Percentiles rank a stretch among this genome's conserved stretches.
These are phyloP conservation scores for Monarcha castaneiventris DNA, from an alignment of 2,113 vertebrate genomes.

Conservation along the genomic window DNA sequence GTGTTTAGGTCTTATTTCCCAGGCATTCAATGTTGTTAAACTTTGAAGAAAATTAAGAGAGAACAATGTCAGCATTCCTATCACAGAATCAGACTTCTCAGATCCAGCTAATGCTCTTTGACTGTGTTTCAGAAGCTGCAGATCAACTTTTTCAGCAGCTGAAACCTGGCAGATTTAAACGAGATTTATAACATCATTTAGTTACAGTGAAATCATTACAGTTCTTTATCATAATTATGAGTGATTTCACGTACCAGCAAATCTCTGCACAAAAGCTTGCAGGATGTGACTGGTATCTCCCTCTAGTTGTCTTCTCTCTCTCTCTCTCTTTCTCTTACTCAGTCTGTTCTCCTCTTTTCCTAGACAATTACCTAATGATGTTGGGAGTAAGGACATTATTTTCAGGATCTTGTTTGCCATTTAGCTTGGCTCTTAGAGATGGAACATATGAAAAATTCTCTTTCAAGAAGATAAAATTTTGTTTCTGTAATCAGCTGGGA, in stretches of 20 bases:
- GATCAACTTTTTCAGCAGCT: background rate
- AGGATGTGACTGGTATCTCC: background rate
- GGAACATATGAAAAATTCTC: background rate
- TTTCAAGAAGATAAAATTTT: background rate
- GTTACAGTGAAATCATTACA: background rate
- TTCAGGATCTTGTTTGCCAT: background rate
- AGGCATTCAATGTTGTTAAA: background rate
- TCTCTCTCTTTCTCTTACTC: background rate
- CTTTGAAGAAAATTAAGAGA: background rate
- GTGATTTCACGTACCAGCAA: background rate
- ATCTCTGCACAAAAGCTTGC: background rate
- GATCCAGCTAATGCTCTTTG: background rate
- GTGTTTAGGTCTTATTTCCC: background rate
- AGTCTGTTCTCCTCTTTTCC: background rate
- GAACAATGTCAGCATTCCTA: background rate
- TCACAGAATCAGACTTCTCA: background rate
- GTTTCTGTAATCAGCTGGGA: background rate
- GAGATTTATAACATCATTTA: background rate
- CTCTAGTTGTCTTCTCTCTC: background rate
- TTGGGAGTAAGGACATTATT: background rate
- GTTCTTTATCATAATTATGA: background rate
- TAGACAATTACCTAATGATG: background rate
- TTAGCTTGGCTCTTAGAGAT: background rate
- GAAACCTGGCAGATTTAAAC: background rate
- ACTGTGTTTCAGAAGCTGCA: background rate